phyloP scores from a whole-genome alignment of 92 coral and sea anemone species.

The Porites rus region DNA sequence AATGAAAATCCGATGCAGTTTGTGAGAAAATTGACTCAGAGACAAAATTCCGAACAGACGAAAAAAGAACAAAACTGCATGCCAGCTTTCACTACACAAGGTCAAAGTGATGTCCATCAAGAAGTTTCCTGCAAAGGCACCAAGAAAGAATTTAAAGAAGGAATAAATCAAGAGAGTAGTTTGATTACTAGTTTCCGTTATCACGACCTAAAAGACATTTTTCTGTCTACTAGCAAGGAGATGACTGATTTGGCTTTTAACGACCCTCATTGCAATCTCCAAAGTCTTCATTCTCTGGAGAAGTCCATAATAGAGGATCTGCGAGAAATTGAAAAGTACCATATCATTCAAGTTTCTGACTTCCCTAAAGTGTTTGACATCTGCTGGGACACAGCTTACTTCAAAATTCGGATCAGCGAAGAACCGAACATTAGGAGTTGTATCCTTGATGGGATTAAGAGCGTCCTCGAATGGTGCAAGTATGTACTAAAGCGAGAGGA shows the following conservation, averaged over 20 bases:
- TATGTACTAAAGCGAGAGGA: constrained; percentile 3
- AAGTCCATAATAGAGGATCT: constrained; percentile 6
- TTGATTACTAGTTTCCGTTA: not conserved
- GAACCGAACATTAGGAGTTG: constrained; percentile 28
- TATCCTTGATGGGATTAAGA: constrained; percentile 16
- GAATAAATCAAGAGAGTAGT: not conserved
- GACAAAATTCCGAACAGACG: not conserved
- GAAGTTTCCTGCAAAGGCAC: not conserved
- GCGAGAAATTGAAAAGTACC: not conserved
- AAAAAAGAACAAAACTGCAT: not conserved
- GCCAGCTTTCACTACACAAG: not conserved
- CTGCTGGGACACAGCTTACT: not conserved
- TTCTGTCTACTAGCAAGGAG: constrained; percentile 7
- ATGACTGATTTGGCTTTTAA: not conserved
- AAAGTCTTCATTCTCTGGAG: not conserved
- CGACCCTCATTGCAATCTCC: not conserved
- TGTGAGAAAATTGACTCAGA: constrained; percentile 26
- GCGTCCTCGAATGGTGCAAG: not conserved
- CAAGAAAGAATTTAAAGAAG: constrained; percentile 13
- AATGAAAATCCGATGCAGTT: constrained; percentile 50
- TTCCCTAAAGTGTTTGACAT: not conserved
- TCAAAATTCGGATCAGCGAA: not conserved
- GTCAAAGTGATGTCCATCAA: not conserved
- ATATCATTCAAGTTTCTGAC: not conserved
- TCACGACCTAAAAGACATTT: constrained; percentile 10